A percentile compares a stretch with the other conserved stretches of the same genome.
Evolutionary conservation across 2,888 invertebrate species (phyloP).

Genomic region (Clivina fossor): DNA sequence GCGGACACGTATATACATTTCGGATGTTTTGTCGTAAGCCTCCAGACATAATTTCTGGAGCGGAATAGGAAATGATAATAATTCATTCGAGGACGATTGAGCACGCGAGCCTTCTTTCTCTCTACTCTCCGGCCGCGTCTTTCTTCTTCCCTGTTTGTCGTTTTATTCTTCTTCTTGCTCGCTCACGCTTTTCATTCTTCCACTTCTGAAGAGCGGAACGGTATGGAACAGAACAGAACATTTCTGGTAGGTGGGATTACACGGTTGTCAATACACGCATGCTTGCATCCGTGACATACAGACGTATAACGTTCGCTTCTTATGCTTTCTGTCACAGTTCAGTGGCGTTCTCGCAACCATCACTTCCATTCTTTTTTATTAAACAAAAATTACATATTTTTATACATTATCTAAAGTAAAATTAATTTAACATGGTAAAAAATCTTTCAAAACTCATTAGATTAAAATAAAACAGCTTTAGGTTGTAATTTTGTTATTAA

Average conservation of each 20-base stretch:
- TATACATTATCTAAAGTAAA: no score
- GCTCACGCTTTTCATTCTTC: neutral
- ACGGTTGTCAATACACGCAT: slow-evolving; percentile 31
- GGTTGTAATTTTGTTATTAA: no score
- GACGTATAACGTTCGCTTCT: slow-evolving; percentile 14
- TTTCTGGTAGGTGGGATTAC: slow-evolving; percentile 20
- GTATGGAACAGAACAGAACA: slow-evolving; percentile 5
- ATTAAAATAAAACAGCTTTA: no score
- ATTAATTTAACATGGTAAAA: no score
- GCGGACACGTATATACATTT: slow-evolving; percentile 13
- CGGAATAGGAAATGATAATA: slow-evolving; percentile 32
- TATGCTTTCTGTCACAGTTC: neutral
- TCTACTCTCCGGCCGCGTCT: slow-evolving; percentile 16
- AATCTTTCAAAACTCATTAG: no score
- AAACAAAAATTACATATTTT: no score
- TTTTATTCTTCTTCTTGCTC: slow-evolving; percentile 12
- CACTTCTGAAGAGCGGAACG: slow-evolving; percentile 5
- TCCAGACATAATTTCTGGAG: slow-evolving; percentile 26
- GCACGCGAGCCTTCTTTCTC: slow-evolving; percentile 15
- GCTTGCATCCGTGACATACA: slow-evolving; percentile 25
- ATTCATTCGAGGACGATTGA: slow-evolving; percentile 33
- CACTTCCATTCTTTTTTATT: no score
- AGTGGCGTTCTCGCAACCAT: neutral
- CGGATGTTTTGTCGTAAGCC: slow-evolving; percentile 25
- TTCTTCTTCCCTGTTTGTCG: slow-evolving; percentile 7